Evolutionary conservation across 2,888 invertebrate species (phyloP).

Genomic region (Argyresthia albistria): DNA sequence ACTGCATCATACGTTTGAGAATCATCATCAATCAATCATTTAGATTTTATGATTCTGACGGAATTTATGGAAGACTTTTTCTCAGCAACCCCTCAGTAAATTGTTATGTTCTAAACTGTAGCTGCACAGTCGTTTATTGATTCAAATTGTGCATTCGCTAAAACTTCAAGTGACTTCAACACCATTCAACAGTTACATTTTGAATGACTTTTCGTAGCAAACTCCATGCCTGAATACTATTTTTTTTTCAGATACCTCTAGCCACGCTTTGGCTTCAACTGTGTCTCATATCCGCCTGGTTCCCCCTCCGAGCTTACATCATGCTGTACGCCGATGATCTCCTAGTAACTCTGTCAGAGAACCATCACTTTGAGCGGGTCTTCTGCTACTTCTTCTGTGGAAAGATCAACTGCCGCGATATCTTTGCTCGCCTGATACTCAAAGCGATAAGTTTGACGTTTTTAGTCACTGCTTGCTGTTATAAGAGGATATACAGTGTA

Average conservation of each 20-base stretch:
- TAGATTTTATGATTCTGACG: too few species aligned
- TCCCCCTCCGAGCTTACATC: conserved; percentile 25
- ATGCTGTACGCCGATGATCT: conserved; percentile 29
- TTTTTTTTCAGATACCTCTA: conserved; percentile 32
- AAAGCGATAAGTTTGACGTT: conserved; percentile 25
- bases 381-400: conserved; percentile 35
- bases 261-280: conserved; percentile 29
- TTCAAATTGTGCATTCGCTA: too few species aligned
- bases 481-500: neutral
- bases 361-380: conserved; percentile 28
- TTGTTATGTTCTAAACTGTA: too few species aligned
- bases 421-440: conserved; percentile 27
- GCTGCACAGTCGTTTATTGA: too few species aligned
- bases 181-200: too few species aligned
- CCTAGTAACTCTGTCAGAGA: conserved; percentile 26
- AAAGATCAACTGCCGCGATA: conserved; percentile 23
- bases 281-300: conserved; percentile 31
- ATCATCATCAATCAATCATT: too few species aligned
- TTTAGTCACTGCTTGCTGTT: conserved; percentile 23
- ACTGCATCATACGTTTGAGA: too few species aligned
- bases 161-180: too few species aligned
- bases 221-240: too few species aligned
- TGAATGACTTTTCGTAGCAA: too few species aligned
- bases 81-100: too few species aligned
- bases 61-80: too few species aligned